Base-by-base conservation (phyloP, 2,888 invertebrate species). In the Coenonympha arcania region DNA sequence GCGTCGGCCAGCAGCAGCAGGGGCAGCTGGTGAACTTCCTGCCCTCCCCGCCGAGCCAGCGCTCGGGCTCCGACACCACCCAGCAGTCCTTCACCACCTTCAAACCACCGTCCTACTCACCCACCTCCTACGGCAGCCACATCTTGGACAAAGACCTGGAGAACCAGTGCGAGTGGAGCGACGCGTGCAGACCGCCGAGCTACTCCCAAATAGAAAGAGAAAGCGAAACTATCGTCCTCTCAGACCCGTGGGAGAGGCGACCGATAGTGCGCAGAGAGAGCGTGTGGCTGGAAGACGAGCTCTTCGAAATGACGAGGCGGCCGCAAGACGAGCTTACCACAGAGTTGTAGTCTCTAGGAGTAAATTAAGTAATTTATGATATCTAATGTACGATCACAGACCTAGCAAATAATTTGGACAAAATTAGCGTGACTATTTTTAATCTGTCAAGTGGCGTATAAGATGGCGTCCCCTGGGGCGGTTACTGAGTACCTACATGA, bases 301-400 rank as follows among this genome's bases (percentile, higher is more conserved):
- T 93, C 69, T 92, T 92, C 64, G 92, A 93, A 71, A 89, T 95
- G 75, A 93, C 94, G 50, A 93, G 93, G 76, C 88, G 95, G 66
- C 95, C 95, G 41, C 95, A 95, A 81, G 95, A 95, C 79, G 94
- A 95, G 84, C 92, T 94, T 63, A 94, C 94, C 66, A 94, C 94
- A 66, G 94, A 94, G 88, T 89, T 94, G 77, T 94, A 86, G 81
- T 53, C 24, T 24, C n/a, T 37, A 37, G 36, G 11, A 36, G 36
- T 28, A 26, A 22, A 15, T 26, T 36, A 19, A 13, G 6, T 42
- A 42, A 24, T 24, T 42, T 11, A 15, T 18, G 24, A 24, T 3
- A 20, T 41, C 4, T 18, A 28, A 31, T 19, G n/a, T n/a, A 19
- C 20, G 34, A 34, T 26, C 34, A n/a, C n/a, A n/a, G n/a, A n/a